Conservation (phyloP, 2,797 vertebrate species). For the Cossypha heuglini region DNA sequence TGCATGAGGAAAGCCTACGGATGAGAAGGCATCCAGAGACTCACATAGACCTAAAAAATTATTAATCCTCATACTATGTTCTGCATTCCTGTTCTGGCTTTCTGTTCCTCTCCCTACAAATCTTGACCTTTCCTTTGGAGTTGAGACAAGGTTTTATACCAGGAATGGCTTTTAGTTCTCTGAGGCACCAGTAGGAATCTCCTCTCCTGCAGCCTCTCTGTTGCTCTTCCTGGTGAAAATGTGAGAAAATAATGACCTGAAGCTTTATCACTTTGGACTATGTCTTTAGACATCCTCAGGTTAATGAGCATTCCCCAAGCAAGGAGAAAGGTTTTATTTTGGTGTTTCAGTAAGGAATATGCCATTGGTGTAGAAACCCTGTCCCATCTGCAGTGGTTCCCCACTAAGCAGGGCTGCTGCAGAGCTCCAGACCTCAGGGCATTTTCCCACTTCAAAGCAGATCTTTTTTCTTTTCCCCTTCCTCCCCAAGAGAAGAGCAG, state of each 20-base stretch:
- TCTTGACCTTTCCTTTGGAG: background rate
- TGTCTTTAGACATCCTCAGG: background rate
- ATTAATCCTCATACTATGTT: background rate
- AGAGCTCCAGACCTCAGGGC: background rate
- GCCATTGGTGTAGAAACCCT: background rate
- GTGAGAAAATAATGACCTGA: background rate
- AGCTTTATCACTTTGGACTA: background rate
- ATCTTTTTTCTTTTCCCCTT: background rate
- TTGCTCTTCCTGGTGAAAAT: background rate
- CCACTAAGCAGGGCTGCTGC: background rate
- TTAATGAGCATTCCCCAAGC: accelerated
- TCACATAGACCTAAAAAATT: accelerated
- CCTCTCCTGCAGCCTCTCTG: background rate
- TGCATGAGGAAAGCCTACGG: background rate
- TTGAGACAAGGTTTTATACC: background rate
- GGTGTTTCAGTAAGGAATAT: background rate
- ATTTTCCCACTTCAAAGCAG: background rate
- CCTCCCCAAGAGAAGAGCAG: background rate
- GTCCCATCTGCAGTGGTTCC: background rate
- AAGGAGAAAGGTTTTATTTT: background rate
- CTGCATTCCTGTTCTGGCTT: background rate
- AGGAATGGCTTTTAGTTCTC: background rate
- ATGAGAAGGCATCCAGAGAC: background rate
- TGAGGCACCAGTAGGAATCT: background rate
- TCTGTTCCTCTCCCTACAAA: background rate